phyloP scores from a whole-genome alignment of 1,140 invertebrate species.

The Drosophila malerkotliana region DNA sequence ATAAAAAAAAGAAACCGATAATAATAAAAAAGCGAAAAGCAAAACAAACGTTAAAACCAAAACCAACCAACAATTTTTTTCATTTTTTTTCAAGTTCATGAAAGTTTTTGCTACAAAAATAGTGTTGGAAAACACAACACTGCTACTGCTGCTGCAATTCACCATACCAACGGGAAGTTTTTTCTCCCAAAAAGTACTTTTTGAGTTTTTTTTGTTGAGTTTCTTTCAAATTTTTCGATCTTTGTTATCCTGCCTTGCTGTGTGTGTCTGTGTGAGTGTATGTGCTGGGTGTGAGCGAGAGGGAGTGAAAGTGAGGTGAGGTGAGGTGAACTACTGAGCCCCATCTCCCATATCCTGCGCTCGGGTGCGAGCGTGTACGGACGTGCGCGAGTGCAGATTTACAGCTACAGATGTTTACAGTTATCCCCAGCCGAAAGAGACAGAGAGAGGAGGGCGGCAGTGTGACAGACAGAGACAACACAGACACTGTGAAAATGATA shows the following conservation, averaged over 20 bases:
- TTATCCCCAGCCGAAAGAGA: conserved; percentile 43
- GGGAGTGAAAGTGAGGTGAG: background rate
- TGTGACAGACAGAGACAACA: conserved; percentile 61
- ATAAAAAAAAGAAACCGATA: conserved; percentile 27
- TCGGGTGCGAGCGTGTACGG: conserved; percentile 16
- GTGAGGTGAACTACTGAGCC: conserved; percentile 2
- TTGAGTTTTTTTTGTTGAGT: conserved; percentile 21
- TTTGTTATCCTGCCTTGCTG: conserved; percentile 41
- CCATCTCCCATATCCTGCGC: conserved; percentile 17
- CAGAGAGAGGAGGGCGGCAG: conserved; percentile 41
- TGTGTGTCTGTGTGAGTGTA: conserved; percentile 6
- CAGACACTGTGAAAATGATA: conserved; percentile 48
- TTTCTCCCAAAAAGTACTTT: conserved; percentile 20
- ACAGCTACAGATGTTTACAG: conserved; percentile 39
- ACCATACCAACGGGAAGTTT: conserved; percentile 42
- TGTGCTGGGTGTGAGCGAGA: conserved; percentile 8
- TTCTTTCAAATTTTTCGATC: conserved; percentile 19
- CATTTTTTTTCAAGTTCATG: conserved; percentile 69
- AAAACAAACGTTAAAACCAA: conserved; percentile 66
- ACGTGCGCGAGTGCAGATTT: conserved; percentile 48
- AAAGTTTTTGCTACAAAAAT: conserved; percentile 25
- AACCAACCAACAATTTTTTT: conserved; percentile 57
- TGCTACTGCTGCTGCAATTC: conserved; percentile 4
- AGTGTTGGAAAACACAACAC: conserved; percentile 33
- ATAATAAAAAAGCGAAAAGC: conserved; percentile 67